Base-by-base conservation (phyloP, 2,113 vertebrate genomes). In the Chionis minor region DNA sequence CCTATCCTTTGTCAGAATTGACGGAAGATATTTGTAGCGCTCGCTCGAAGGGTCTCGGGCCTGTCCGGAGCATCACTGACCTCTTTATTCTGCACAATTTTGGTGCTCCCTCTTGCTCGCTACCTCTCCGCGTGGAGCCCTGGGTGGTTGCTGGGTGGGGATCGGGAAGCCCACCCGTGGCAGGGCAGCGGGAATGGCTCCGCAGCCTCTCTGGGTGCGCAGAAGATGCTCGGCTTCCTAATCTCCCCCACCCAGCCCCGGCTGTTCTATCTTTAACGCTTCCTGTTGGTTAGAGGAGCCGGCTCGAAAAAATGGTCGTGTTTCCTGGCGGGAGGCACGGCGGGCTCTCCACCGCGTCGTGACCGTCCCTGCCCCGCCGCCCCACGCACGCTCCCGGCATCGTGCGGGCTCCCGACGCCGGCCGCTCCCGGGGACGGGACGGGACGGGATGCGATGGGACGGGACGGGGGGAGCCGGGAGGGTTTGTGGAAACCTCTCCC, bases 281-380 rank as follows among this genome's bases (percentile, higher is more conserved):
- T 97, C 93, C 95, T 97, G 97, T 90, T 24, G 95, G 90, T 8
- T 51, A 91, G 94, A 96, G 95, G 96, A 97, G 97, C 77, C 86
- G 92, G 83, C 94, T 89, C n/a, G 93, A 89, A 81, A 45, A 92
- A 45, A 92, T 63, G 95, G 84, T 92, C 94, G 95, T 94, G 96
- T 95, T 98, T 98, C 98, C 97, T 97, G 98, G 89, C 93, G 80
- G 94, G 66, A 96, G 93, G 96, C 95, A 92, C 91, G 67, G 42
- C 75, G 73, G 47, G 65, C 67, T 90, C 89, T 61, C 10, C 23
- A 22, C 11, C 69, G 74, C 16, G 94, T 96, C 96, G 97, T 97
- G 96, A 96, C 97, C 79, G 45, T 3, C 72, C n/a, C 51, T 35
- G 65, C 56, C 70, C 47, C 55, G 61, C 75, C 30, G 56, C 69